Conservation (phyloP, 1,140 invertebrate genomes). For the Atta colombica region DNA sequence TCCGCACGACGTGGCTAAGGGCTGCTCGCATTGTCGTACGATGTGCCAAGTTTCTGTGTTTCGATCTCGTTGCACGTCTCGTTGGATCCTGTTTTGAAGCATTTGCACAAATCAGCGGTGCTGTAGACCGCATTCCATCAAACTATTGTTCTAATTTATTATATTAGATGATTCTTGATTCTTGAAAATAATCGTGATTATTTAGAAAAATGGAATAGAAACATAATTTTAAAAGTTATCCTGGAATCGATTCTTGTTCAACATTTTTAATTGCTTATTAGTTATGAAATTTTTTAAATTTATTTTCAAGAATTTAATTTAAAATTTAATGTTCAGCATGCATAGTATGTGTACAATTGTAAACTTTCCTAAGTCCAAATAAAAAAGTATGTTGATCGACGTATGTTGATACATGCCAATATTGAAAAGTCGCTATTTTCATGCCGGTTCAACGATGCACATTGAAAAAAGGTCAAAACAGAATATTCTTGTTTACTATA, state of each 20-base stretch:
- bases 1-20: conserved; percentile 17
- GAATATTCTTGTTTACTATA: background rate
- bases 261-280: background rate
- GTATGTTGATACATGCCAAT: background rate
- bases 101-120: conserved; percentile 49
- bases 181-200: conserved; percentile 21
- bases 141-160: background rate
- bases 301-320: background rate
- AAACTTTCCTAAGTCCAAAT: background rate
- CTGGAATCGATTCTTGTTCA: background rate
- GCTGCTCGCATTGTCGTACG: conserved; percentile 61
- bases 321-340: background rate
- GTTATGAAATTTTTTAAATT: background rate
- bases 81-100: background rate
- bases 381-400: background rate
- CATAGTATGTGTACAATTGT: background rate
- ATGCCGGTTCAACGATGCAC: background rate
- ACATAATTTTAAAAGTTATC: background rate
- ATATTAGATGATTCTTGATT: background rate
- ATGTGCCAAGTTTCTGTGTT: conserved; percentile 44
- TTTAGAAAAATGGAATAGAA: background rate
- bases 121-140: conserved; percentile 7
- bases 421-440: background rate
- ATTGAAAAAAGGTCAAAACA: background rate
- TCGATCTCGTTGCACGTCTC: conserved; percentile 41